Conservation (phyloP, 2,888 invertebrate species). For the Geotrupes spiniger region DNA sequence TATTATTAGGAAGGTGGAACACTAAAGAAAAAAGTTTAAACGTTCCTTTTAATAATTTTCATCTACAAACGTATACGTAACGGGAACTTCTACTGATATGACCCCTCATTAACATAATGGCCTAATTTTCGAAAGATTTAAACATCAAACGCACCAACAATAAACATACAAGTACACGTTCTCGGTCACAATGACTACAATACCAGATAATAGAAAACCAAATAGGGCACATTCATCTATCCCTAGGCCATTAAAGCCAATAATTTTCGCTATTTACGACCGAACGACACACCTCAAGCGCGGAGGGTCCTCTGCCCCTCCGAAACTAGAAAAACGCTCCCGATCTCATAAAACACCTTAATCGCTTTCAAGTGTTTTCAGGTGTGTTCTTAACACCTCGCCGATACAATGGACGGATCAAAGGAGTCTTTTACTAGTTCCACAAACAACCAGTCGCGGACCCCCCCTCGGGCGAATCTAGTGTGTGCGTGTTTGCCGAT, state of each 20-base stretch:
- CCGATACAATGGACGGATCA: slow-evolving; percentile 32
- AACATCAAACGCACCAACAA: slow-evolving; percentile 24
- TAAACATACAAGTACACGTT: slow-evolving; percentile 22
- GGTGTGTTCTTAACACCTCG: slow-evolving; percentile 49
- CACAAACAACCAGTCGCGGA: slow-evolving; percentile 21
- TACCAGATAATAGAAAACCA: slow-evolving; percentile 29
- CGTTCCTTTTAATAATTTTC: too few species aligned
- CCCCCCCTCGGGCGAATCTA: slow-evolving; percentile 19
- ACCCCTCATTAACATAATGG: slow-evolving; percentile 21
- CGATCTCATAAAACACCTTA: slow-evolving; percentile 41
- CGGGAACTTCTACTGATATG: too few species aligned
- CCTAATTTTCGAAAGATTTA: slow-evolving; percentile 23
- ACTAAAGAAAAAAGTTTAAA: too few species aligned
- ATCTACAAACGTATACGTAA: too few species aligned
- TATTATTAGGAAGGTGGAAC: too few species aligned
- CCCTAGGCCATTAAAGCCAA: slow-evolving; percentile 34
- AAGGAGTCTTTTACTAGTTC: slow-evolving; percentile 29
- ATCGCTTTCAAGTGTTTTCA: slow-evolving; percentile 49
- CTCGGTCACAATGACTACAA: slow-evolving; percentile 21
- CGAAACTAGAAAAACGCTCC: background rate
- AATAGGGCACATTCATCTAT: slow-evolving; percentile 29
- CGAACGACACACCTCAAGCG: slow-evolving; percentile 26
- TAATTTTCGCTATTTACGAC: slow-evolving; percentile 35
- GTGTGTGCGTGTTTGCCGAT: slow-evolving; percentile 29
- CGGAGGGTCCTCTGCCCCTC: background rate